These are phyloP conservation scores for Oryzias dopingdopingensis DNA, from an alignment of 2,797 vertebrate species.

Conservation along the genomic window DNA sequence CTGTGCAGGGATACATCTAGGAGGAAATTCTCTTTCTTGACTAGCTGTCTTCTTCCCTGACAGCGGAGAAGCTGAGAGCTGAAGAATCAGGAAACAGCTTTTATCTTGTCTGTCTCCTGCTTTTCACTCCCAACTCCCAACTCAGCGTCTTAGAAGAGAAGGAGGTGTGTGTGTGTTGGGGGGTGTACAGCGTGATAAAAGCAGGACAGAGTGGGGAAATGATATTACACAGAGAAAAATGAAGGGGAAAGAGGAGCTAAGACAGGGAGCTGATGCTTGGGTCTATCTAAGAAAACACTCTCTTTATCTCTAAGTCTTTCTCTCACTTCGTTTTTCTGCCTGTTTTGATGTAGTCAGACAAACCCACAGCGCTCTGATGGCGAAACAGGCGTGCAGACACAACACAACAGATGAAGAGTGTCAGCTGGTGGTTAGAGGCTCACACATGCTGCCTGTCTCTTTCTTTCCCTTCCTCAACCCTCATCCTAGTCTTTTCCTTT, in stretches of 20 bases:
- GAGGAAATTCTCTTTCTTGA: conserved; percentile 70
- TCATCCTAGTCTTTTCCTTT: conserved; percentile 33
- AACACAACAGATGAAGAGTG: conserved; percentile 74
- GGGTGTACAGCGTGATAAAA: conserved; percentile 47
- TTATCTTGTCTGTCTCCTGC: conserved; percentile 77
- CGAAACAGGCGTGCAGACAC: conserved; percentile 67
- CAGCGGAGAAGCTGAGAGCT: conserved; percentile 70
- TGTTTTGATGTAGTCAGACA: conserved; percentile 72
- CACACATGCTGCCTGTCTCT: conserved; percentile 67
- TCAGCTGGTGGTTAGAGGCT: conserved; percentile 74
- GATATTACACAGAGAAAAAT: conserved; percentile 64
- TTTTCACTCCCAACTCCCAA: conserved; percentile 74
- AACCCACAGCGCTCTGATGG: conserved; percentile 65
- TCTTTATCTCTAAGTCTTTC: conserved; percentile 38
- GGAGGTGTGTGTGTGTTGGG: conserved; percentile 5
- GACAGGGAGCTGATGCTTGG: conserved; percentile 55
- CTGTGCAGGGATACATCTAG: conserved; percentile 63
- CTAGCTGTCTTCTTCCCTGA: conserved; percentile 71
- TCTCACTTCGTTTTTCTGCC: conserved; percentile 40
- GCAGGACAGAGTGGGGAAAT: conserved; percentile 62
- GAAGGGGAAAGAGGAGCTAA: conserved; percentile 49
- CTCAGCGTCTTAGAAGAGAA: conserved; percentile 60
- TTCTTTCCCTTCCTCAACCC: conserved; percentile 40
- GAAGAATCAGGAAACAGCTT: conserved; percentile 75
- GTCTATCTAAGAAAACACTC: conserved; percentile 63